Conservation (phyloP, 1,140 invertebrate genomes). For the Papilio machaon region DNA sequence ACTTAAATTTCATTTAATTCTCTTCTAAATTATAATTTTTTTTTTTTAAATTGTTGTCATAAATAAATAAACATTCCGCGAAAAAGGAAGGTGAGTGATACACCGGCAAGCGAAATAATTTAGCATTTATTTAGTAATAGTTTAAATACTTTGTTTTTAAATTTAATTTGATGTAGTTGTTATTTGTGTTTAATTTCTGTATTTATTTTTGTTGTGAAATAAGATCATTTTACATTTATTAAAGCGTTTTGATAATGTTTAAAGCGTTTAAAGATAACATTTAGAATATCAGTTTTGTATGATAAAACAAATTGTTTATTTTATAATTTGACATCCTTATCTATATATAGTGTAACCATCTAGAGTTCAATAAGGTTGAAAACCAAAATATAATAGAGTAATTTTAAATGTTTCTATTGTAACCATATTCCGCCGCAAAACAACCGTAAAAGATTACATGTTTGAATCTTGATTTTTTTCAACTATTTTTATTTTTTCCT, state of each 20-base stretch:
- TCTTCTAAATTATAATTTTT: conserved; percentile 44
- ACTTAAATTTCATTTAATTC: conserved; percentile 52
- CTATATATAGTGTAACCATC: background rate
- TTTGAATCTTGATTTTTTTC: background rate
- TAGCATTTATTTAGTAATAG: conserved; percentile 22
- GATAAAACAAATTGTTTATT: background rate
- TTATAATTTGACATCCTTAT: background rate
- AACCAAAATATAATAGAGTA: background rate
- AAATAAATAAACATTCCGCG: conserved; percentile 71
- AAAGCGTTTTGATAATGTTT: background rate
- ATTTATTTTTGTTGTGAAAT: background rate
- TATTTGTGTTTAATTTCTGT: background rate
- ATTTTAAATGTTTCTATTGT: background rate
- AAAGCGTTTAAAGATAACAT: background rate
- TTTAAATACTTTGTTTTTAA: background rate
- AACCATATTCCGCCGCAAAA: no score
- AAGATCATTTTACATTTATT: background rate
- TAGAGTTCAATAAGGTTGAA: background rate
- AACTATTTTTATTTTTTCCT: background rate
- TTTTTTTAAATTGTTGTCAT: conserved; percentile 47
- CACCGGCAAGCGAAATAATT: conserved; percentile 28
- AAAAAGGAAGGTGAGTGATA: conserved; percentile 75
- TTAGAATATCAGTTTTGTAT: background rate
- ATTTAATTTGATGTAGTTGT: background rate
- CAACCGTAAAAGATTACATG: background rate